Base-by-base conservation (phyloP, 1,140 invertebrate species). In the Chironomus striatipennis region DNA sequence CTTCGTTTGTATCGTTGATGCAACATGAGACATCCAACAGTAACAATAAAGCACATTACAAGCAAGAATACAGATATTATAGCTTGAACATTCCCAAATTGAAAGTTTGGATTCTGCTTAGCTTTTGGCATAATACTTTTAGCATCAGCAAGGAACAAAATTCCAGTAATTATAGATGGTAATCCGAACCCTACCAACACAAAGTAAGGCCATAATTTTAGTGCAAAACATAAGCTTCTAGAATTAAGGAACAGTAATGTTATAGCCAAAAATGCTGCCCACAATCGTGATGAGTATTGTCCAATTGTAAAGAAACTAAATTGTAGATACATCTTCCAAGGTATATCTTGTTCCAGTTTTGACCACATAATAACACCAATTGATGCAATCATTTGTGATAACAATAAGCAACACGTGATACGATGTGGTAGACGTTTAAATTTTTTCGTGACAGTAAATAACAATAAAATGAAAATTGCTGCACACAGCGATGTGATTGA, bases 231-330 rank as follows among this genome's bases (percentile, higher is more conserved):
- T 1, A 93, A 84, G 76, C 93, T 93, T 70, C 91, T 87, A 74
- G 89, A 91, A 80, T 94, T 90, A 34, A 97, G 83, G 79, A 96
- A 90, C 65, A 96, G 87, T 15, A 98, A 80, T 6, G 89, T 88
- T 20, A 93, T 83, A 17, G 94, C 91, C 73, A 97, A 85, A 74
- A 93, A 87, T 15, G 90, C 89, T 0, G 94, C 93, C 91, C 93
- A 96, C 42, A 96, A 84, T 24, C 94, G 84, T 42, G 91, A 89
- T 72, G 91, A 90, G 78, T 93, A 91, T 34, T 91, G 88, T 21
- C 93, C 92, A 70, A 88, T 83, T 24, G 88, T 87, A 76, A 92
- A 90, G 0, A 94, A 77, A 24, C 88, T 81, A 79, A 93, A 93
- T 78, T 94, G 91, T 1, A 90, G 65, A 76, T 91, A 90, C 78